A percentile compares a stretch with the other conserved stretches of the same genome.
Conservation (phyloP, 2,888 invertebrate species). For the Zelleria hepariella region DNA sequence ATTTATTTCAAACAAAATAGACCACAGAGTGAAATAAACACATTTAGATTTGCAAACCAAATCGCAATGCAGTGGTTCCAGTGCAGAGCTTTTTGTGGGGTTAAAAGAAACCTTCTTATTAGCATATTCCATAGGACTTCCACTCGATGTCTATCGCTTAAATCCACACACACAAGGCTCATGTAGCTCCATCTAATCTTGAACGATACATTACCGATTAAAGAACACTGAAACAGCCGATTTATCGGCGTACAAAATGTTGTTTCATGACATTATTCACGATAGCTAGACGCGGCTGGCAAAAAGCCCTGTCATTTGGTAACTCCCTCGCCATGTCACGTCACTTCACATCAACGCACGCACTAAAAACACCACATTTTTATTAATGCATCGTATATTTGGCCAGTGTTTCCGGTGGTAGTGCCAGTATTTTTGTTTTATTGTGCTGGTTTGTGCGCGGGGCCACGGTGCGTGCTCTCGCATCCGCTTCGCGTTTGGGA, state of each 20-base stretch:
- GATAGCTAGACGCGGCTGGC: slow-evolving; percentile 10
- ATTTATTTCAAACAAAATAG: slow-evolving; percentile 3
- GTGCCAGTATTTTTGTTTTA: slow-evolving; percentile 33
- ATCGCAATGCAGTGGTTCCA: slow-evolving; percentile 67
- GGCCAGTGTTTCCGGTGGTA: neutral
- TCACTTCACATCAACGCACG: neutral
- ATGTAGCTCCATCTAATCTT: neutral
- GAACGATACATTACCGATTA: slow-evolving; percentile 55
- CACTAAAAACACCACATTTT: neutral
- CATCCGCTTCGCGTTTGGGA: slow-evolving; percentile 41
- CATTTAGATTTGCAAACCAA: slow-evolving; percentile 63
- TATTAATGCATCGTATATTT: neutral
- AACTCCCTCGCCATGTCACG: neutral
- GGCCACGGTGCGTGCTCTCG: slow-evolving; percentile 25
- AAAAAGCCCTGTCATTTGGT: slow-evolving; percentile 6
- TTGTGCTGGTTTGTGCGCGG: slow-evolving; percentile 17
- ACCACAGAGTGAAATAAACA: slow-evolving; percentile 4
- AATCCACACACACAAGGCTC: neutral
- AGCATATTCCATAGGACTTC: slow-evolving; percentile 58
- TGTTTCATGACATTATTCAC: slow-evolving; percentile 60
- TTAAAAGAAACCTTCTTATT: slow-evolving; percentile 63
- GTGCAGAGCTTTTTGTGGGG: slow-evolving; percentile 69
- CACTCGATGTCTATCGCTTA: slow-evolving; percentile 15
- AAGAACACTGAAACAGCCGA: slow-evolving; percentile 50
- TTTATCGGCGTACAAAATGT: slow-evolving; percentile 58